Base-by-base conservation (phyloP, 2,888 invertebrate genomes). In the Eristalinus sepulchralis region DNA sequence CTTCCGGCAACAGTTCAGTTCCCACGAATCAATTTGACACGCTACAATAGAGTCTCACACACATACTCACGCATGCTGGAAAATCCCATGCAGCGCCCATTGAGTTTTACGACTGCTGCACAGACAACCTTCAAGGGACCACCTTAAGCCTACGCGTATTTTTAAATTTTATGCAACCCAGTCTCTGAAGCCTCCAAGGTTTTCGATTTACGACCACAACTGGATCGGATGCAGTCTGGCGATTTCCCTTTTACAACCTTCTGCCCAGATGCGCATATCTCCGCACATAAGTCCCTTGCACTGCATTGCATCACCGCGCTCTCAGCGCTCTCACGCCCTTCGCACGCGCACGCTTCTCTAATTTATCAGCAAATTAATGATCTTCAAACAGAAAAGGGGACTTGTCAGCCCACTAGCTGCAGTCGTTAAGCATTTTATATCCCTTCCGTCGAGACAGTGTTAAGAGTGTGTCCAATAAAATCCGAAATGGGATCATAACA, bases 401-500 rank as follows among this genome's bases (percentile, higher is more conserved):
- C 47, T 47, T 17, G 47, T 47, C 47, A 47, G 47, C 47, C 47
- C 47, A 47, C 47, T 17, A 17, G 6, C 47, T 47, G 47, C 8
- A 5, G 17, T 47, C 47, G 47, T 47, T 47, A 67, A 67, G 53
- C 36, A 68, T 68, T 68, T 57, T 57, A 57, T 34, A 3, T 36
- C 22, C 39, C 57, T 36, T 22, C 33, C 0, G 33, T n/a, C 72
- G 47, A 9, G 62, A 62, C 47, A 22, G 72, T 72, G 60, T 60
- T 27, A 60, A 60, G 31, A 31, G 31, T 13, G 62, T 39, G 71
- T 63, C 47, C 22, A 20, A 62, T 22, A 39, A 59, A 70, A 57
- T 33, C 4, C 22, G 11, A 39, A 72, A 72, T 47, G 47, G 22
- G 62, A 72, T 72, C 62, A 62, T 17, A 63, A 63, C 53, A 72